Evolutionary conservation across 2,113 vertebrate species (phyloP).

Genomic region (Rhizomys pruinosus): DNA sequence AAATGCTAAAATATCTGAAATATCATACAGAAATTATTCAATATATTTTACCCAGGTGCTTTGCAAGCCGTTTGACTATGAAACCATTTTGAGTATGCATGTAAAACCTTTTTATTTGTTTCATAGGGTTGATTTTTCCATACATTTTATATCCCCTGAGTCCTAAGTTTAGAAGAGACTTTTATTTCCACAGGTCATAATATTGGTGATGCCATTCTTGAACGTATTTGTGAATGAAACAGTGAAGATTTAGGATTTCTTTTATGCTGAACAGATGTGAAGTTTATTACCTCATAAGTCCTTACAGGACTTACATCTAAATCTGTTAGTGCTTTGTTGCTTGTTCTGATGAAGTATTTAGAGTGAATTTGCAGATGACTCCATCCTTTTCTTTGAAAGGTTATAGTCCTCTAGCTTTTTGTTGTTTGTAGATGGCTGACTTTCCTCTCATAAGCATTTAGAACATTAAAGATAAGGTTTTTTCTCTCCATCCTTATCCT

Average conservation of each 20-base stretch:
- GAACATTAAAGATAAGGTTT: background rate
- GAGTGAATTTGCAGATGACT: slow-evolving; percentile 39
- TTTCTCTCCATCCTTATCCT: background rate
- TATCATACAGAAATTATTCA: background rate
- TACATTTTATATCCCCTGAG: slow-evolving; percentile 21
- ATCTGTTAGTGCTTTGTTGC: background rate
- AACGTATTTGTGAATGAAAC: background rate
- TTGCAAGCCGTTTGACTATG: background rate
- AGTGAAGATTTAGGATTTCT: background rate
- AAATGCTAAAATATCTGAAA: background rate
- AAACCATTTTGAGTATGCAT: background rate
- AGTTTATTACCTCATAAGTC: slow-evolving; percentile 20
- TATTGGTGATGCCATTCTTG: background rate
- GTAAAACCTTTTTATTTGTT: background rate
- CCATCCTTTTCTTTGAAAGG: background rate
- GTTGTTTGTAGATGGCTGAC: background rate
- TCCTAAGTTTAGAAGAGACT: background rate
- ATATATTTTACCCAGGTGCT: background rate
- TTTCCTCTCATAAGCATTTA: background rate
- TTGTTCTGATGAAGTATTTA: slow-evolving; percentile 59
- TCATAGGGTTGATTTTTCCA: background rate
- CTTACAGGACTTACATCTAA: background rate
- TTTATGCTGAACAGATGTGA: slow-evolving; percentile 34
- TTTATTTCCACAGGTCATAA: slow-evolving; percentile 52
- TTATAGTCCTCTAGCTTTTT: too few species aligned